Conservation (phyloP, 1,140 invertebrate species). For the Drosophila kepulauana region DNA sequence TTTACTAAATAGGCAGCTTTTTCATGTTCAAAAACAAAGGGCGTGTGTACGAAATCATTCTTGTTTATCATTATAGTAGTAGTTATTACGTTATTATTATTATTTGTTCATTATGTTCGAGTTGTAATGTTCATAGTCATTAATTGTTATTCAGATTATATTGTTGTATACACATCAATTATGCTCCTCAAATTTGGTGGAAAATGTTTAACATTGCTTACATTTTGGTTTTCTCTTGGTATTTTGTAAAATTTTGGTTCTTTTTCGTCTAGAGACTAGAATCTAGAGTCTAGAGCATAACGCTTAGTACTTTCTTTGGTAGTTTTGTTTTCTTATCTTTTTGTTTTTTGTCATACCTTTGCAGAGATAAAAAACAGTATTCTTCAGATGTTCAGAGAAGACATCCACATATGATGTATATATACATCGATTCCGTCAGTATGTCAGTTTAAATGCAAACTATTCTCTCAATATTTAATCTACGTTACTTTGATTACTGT, state of each 20-base stretch:
- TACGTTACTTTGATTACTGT: no score
- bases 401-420: no score
- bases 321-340: constrained; percentile 13
- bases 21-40: constrained; percentile 58
- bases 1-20: constrained; percentile 72
- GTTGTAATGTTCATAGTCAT: constrained; percentile 6
- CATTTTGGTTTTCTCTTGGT: constrained; percentile 34
- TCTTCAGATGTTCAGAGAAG: no score
- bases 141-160: constrained; percentile 22
- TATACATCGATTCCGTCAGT: no score
- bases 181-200: constrained; percentile 69
- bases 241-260: constrained; percentile 76
- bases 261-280: constrained; percentile 70
- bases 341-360: not conserved
- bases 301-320: constrained; percentile 53
- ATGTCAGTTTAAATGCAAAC: no score
- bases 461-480: no score
- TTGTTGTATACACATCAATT: constrained; percentile 34
- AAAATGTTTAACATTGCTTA: constrained; percentile 70
- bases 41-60: constrained; percentile 61
- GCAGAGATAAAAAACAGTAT: not conserved
- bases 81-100: not conserved
- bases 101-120: constrained; percentile 27
- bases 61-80: constrained; percentile 35
- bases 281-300: constrained; percentile 59